These are phyloP conservation scores for Psettodes erumei DNA, from an alignment of 2,113 vertebrate genomes.

Conservation along the genomic window DNA sequence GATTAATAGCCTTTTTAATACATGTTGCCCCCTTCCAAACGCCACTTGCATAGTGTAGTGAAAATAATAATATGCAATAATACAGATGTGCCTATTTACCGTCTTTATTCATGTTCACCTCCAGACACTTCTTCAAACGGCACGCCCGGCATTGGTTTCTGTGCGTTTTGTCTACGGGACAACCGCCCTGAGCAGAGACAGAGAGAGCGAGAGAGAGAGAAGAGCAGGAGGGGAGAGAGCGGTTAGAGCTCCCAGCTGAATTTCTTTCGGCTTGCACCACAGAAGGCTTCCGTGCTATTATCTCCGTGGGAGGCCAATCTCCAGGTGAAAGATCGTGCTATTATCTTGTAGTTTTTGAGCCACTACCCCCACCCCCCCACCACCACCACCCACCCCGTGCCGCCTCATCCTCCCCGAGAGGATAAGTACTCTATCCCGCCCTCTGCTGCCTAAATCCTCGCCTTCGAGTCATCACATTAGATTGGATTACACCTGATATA, in stretches of 20 bases:
- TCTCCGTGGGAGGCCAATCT: conserved; percentile 74
- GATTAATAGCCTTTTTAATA: conserved; percentile 35
- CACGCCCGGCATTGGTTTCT: conserved; percentile 98
- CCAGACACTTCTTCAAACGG: conserved; percentile 98
- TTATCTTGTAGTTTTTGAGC: conserved; percentile 75
- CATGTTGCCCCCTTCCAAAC: conserved; percentile 30
- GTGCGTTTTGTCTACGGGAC: conserved; percentile 99
- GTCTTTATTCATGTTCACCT: conserved; percentile 99
- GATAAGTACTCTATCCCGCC: conserved; percentile 78
- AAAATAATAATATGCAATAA: no score
- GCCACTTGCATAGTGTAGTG: conserved; percentile 31
- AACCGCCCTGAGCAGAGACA: conserved; percentile 88
- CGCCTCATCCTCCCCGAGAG: conserved; percentile 65
- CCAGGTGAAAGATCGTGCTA: conserved; percentile 77
- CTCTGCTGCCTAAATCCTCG: conserved; percentile 79
- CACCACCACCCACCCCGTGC: conserved; percentile 74
- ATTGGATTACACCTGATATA: conserved; percentile 85
- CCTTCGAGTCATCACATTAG: conserved; percentile 79
- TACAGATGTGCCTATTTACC: conserved; percentile 84
- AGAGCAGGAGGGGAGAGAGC: conserved; percentile 11
- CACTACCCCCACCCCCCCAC: conserved; percentile 74
- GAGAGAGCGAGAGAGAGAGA: not conserved
- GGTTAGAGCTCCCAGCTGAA: conserved; percentile 23
- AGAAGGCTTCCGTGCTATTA: conserved; percentile 48
- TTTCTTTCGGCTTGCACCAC: conserved; percentile 10